Evolutionary conservation across 1,140 invertebrate species (phyloP).

Genomic region (Camponotus vicinus): DNA sequence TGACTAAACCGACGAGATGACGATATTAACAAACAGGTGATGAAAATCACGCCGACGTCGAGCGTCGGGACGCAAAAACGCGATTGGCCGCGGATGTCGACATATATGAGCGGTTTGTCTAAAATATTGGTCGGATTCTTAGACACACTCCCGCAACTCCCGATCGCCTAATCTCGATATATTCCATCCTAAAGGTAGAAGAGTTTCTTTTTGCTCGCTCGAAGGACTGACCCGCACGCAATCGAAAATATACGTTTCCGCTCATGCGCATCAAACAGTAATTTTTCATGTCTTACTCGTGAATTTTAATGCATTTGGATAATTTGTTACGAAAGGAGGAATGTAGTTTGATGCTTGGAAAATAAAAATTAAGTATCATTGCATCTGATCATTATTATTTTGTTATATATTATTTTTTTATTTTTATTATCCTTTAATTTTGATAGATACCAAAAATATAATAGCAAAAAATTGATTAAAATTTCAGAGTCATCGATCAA

Average conservation of each 20-base stretch:
- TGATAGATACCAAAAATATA: background rate
- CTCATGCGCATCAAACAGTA: background rate
- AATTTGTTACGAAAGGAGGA: background rate
- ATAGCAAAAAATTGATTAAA: background rate
- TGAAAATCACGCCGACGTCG: conserved; percentile 28
- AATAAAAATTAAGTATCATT: background rate
- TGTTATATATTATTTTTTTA: background rate
- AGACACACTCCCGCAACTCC: background rate
- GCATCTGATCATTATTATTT: background rate
- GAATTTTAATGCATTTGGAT: conserved; percentile 40
- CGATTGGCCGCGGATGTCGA: conserved; percentile 4
- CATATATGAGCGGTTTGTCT: conserved; percentile 5
- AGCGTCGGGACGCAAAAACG: conserved; percentile 27
- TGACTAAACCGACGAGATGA: conserved; percentile 41
- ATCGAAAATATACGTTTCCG: conserved; percentile 12
- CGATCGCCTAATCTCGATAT: conserved; percentile 15
- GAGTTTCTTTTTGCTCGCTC: conserved; percentile 26
- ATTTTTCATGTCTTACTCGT: conserved; percentile 1
- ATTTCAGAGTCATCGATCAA: background rate
- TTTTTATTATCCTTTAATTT: background rate
- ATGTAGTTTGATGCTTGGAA: background rate
- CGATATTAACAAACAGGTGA: background rate
- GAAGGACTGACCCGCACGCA: conserved; percentile 32
- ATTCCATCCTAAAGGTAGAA: conserved; percentile 15
- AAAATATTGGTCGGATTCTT: conserved; percentile 52